A percentile compares a stretch with the other conserved stretches of the same genome.
Conservation (phyloP, 2,113 vertebrate genomes). For the Pseudonaja textilis region DNA sequence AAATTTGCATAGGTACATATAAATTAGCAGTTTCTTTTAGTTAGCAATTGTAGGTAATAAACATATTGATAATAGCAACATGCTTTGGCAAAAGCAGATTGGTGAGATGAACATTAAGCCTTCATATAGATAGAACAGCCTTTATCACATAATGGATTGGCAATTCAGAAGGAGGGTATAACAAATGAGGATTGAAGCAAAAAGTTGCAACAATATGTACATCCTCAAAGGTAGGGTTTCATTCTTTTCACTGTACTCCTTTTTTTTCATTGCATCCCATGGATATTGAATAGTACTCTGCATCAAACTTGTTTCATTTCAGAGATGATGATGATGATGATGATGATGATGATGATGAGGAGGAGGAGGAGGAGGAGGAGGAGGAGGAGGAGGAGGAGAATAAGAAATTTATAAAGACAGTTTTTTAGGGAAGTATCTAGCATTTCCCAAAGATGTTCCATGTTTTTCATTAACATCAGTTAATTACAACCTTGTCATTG, state of each 20-base stretch:
- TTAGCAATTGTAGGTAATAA: not conserved
- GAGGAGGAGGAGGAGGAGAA: not conserved
- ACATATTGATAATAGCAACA: not conserved
- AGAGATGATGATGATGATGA: too few species aligned
- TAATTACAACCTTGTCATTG: not conserved
- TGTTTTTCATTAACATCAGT: not conserved
- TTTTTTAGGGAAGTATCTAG: not conserved
- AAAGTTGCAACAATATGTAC: not conserved
- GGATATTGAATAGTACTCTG: not conserved
- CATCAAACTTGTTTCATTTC: not conserved
- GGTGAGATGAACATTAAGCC: not conserved
- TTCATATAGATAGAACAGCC: not conserved
- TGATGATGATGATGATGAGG: too few species aligned
- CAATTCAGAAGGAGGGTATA: not conserved
- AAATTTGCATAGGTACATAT: not conserved
- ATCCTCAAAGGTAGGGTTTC: not conserved
- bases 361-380: not conserved
- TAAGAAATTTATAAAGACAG: not conserved
- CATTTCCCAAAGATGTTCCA: not conserved
- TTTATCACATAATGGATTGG: not conserved
- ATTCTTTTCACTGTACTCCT: not conserved
- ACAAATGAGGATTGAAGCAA: not conserved
- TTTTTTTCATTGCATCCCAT: not conserved
- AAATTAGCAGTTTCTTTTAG: not conserved
- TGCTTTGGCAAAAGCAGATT: not conserved